phyloP scores from a whole-genome alignment of 2,888 invertebrate species.

The Pterobdella sp. region DNA sequence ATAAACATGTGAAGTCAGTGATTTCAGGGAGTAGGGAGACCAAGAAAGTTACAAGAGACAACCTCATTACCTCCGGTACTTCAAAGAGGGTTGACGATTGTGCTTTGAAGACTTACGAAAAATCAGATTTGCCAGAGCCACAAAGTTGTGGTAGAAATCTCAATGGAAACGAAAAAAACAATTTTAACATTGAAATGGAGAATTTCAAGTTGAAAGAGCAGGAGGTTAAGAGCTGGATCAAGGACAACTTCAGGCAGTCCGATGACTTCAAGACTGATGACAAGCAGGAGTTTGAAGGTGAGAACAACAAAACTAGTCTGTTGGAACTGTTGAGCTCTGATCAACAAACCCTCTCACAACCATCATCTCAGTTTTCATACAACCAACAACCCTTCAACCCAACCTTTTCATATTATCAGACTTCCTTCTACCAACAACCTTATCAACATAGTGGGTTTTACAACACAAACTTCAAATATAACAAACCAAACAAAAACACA shows the following conservation, averaged over 20 bases:
- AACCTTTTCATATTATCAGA: neutral
- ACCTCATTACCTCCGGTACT: too few relatives aligned
- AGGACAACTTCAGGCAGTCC: neutral
- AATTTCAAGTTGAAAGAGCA: neutral
- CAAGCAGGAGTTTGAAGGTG: neutral
- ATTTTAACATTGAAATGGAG: too few relatives aligned
- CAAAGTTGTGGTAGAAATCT: too few relatives aligned
- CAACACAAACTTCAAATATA: too few relatives aligned
- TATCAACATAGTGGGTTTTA: too few relatives aligned
- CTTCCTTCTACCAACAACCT: neutral
- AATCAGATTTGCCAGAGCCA: too few relatives aligned
- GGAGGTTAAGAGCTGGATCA: neutral
- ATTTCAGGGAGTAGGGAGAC: neutral
- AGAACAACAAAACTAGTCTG: conserved; percentile 1
- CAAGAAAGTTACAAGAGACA: neutral
- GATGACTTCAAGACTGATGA: neutral
- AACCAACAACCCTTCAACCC: neutral
- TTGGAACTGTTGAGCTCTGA: conserved; percentile 7
- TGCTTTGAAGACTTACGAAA: too few relatives aligned
- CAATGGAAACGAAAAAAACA: too few relatives aligned
- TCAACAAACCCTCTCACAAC: neutral
- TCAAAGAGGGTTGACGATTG: too few relatives aligned
- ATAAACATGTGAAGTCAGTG: neutral
- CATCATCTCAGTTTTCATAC: neutral
- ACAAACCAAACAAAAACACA: too few relatives aligned